A percentile compares a stretch with the other conserved stretches of the same genome.
Evolutionary conservation across 1,140 invertebrate species (phyloP).

Genomic region (Platorchestia sp.): DNA sequence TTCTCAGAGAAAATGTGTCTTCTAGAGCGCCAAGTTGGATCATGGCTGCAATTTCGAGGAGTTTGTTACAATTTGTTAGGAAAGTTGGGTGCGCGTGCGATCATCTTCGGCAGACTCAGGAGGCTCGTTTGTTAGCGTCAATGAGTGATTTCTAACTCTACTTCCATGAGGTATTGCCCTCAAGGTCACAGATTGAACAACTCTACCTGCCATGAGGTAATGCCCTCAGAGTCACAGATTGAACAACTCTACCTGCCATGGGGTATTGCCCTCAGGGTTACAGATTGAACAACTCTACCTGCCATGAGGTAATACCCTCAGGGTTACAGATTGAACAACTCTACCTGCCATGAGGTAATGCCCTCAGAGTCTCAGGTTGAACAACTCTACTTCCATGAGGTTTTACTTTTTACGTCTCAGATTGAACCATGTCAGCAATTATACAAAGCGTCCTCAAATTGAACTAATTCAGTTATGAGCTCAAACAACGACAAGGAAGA

Average conservation of each 20-base stretch:
- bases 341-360: too few species aligned
- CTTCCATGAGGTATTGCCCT: neutral
- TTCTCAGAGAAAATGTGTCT: slow-evolving; percentile 49
- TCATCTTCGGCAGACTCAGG: slow-evolving; percentile 31
- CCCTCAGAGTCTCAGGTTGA: too few species aligned
- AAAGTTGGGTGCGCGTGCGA: slow-evolving; percentile 37
- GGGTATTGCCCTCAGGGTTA: neutral
- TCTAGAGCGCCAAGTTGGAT: slow-evolving; percentile 48
- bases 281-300: neutral
- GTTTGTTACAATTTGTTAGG: slow-evolving; percentile 52
- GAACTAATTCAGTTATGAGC: too few species aligned
- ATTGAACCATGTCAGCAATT: too few species aligned
- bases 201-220: neutral
- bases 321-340: neutral
- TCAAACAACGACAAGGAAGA: too few species aligned
- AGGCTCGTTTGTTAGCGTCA: slow-evolving; percentile 20
- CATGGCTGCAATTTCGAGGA: slow-evolving; percentile 54
- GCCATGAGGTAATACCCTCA: neutral
- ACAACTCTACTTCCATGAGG: too few species aligned
- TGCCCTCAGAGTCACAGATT: neutral
- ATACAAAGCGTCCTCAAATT: too few species aligned
- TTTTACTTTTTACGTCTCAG: too few species aligned
- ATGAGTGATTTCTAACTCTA: neutral
- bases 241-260: neutral
- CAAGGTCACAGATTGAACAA: neutral